A percentile compares a stretch with the other conserved stretches of the same genome.
phyloP scores from a whole-genome alignment of 2,888 invertebrate genomes.

The Stenichneumon culpator region DNA sequence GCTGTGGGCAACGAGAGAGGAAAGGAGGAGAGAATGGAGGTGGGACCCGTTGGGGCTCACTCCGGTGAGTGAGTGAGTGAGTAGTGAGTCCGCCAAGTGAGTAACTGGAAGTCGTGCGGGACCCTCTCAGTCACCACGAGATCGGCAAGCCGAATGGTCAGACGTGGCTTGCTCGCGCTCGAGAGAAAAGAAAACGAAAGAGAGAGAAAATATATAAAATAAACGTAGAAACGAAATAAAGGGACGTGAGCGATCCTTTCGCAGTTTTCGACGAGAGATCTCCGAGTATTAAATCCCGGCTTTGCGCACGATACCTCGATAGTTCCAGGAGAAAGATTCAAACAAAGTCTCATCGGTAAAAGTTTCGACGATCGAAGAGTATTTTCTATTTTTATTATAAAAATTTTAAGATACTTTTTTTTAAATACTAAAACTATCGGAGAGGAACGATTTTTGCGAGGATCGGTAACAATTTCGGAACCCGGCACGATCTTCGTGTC shows the following conservation, averaged over 20 bases:
- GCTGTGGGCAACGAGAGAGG: constrained; percentile 71
- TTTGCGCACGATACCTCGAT: background rate
- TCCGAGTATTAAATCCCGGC: background rate
- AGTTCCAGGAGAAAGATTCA: background rate
- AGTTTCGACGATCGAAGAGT: constrained; percentile 14
- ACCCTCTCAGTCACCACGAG: constrained; percentile 84
- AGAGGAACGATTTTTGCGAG: constrained; percentile 10
- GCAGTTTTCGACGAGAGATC: background rate
- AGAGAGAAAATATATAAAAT: constrained; percentile 3
- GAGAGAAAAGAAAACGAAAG: constrained; percentile 46
- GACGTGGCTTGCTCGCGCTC: constrained; percentile 76
- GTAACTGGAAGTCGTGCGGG: constrained; percentile 82
- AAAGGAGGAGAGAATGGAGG: constrained; percentile 78
- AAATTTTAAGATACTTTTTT: background rate
- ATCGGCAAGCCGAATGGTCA: constrained; percentile 85
- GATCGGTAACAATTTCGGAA: constrained; percentile 33
- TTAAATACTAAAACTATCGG: background rate
- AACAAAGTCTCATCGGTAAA: constrained; percentile 28
- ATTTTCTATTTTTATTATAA: background rate
- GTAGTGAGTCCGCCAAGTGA: constrained; percentile 81
- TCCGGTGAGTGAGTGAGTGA: constrained; percentile 73
- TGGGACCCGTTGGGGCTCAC: constrained; percentile 66
- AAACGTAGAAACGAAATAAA: constrained; percentile 10
- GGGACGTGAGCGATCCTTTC: constrained; percentile 16
- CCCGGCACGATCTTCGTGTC: constrained; percentile 50